Percentiles rank a stretch among this genome's conserved stretches.
These are phyloP conservation scores for Mythimna ferrago DNA, from an alignment of 2,888 invertebrate genomes.

Conservation along the genomic window DNA sequence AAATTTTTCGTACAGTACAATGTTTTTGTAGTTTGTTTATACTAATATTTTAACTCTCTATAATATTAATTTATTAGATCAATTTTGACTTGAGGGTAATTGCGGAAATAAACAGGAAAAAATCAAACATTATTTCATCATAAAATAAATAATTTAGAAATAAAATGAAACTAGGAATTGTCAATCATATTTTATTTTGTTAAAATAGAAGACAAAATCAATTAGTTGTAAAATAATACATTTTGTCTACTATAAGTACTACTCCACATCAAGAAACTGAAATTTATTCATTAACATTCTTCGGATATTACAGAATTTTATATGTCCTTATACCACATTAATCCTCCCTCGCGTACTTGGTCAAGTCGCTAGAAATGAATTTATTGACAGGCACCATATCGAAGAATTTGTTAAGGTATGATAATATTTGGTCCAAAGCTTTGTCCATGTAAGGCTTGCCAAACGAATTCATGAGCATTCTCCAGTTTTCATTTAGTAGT, in stretches of 20 bases:
- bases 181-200: conserved; percentile 17
- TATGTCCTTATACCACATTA: neutral
- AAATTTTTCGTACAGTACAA: too few relatives aligned
- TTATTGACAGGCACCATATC: conserved; percentile 47
- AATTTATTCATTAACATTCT: neutral
- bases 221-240: neutral
- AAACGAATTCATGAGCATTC: conserved; percentile 57
- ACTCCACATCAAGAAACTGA: neutral
- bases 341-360: conserved; percentile 42
- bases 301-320: neutral
- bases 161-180: neutral
- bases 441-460: conserved; percentile 66
- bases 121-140: neutral
- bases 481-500: conserved; percentile 74
- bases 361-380: conserved; percentile 63
- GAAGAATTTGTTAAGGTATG: conserved; percentile 52
- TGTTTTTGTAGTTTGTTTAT: too few relatives aligned
- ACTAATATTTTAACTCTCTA: neutral
- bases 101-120: neutral
- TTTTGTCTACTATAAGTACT: neutral
- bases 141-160: neutral
- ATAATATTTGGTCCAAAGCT: conserved; percentile 57
- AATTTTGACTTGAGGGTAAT: neutral
- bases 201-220: neutral
- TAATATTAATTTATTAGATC: too few relatives aligned